These are phyloP conservation scores for Nyctibius grandis DNA, from an alignment of 2,797 vertebrate species.

Conservation along the genomic window DNA sequence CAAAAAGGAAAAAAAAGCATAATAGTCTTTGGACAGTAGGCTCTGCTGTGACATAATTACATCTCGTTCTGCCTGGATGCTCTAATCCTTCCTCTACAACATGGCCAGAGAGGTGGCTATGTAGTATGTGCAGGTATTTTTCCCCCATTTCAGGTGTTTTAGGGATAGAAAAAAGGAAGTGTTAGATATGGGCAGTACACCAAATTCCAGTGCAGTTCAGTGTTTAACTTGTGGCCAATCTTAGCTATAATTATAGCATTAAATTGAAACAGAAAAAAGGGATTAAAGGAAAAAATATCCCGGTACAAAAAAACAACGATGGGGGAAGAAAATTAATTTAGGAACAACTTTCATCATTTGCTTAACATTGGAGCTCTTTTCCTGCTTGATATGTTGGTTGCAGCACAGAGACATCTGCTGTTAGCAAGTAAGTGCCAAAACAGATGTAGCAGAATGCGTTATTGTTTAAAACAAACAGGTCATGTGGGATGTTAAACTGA, in stretches of 20 bases:
- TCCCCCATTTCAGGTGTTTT: background rate
- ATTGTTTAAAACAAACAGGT: conserved; percentile 69
- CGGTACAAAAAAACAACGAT: background rate
- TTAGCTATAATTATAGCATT: background rate
- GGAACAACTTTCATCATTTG: conserved; percentile 35
- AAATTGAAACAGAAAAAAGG: background rate
- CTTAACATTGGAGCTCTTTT: conserved; percentile 43
- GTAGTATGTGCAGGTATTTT: background rate
- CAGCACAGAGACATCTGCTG: conserved; percentile 60
- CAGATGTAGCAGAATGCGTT: conserved; percentile 18
- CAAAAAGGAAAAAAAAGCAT: background rate
- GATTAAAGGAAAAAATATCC: background rate
- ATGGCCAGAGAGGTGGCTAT: background rate
- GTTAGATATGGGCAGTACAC: background rate
- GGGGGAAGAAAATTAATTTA: background rate
- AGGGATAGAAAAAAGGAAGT: background rate
- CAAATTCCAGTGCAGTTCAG: background rate
- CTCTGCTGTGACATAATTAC: background rate
- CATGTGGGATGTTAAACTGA: conserved; percentile 47
- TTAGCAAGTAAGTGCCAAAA: conserved; percentile 36
- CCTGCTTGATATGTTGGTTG: background rate
- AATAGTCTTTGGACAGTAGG: background rate
- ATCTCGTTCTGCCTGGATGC: background rate
- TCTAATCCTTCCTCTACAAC: background rate
- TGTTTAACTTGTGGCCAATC: background rate